These are phyloP conservation scores for Idaea biselata DNA, from an alignment of 2,888 invertebrate genomes.

Conservation along the genomic window DNA sequence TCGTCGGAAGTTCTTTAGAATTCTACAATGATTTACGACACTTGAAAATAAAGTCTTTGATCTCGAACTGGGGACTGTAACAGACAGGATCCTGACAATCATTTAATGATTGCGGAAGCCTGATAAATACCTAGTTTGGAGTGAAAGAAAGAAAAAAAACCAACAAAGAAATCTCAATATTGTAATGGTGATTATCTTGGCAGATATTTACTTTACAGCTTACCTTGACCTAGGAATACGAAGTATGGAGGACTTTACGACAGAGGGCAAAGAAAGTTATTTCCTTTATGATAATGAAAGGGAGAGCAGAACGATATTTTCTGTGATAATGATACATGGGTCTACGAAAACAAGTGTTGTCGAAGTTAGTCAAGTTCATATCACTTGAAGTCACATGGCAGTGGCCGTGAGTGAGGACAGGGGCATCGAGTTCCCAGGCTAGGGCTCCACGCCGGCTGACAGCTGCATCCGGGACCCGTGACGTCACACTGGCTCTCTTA, in stretches of 20 bases:
- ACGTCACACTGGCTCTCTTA: slow-evolving; percentile 33
- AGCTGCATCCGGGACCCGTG: slow-evolving; percentile 43
- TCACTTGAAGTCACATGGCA: slow-evolving; percentile 57
- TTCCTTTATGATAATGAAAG: not conserved
- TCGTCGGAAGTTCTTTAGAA: slow-evolving; percentile 18
- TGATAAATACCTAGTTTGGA: not conserved
- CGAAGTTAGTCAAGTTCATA: slow-evolving; percentile 55
- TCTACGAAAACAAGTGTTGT: slow-evolving; percentile 17
- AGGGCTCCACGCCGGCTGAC: slow-evolving; percentile 34
- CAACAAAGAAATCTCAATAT: not conserved
- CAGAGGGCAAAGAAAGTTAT: not conserved
- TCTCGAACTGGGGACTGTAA: slow-evolving; percentile 9
- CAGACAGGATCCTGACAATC: not conserved
- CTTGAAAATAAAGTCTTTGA: slow-evolving; percentile 25
- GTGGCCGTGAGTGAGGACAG: slow-evolving; percentile 37
- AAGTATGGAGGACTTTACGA: not conserved
- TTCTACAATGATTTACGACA: slow-evolving; percentile 25
- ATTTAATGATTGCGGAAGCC: not conserved
- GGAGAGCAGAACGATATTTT: not conserved
- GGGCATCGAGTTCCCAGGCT: slow-evolving; percentile 63
- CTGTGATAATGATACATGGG: not conserved
- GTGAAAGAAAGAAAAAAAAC: not conserved
- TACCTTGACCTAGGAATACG: not conserved
- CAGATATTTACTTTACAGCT: not conserved
- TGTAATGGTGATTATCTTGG: not conserved